phyloP scores from a whole-genome alignment of 2,888 invertebrate genomes.

The Pogonocherus hispidulus region DNA sequence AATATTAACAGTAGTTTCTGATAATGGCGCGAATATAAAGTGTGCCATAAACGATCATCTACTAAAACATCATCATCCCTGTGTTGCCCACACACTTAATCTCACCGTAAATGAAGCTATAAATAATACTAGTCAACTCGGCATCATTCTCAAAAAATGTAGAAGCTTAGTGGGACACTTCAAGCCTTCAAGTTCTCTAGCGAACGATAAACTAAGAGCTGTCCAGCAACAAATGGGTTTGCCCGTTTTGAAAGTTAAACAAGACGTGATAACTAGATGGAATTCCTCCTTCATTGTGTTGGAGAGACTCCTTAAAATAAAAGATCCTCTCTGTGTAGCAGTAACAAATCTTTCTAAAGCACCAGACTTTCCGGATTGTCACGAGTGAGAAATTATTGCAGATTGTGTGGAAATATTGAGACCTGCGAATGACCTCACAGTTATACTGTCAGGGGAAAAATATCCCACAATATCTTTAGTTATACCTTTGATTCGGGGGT shows the following conservation, averaged over 20 bases:
- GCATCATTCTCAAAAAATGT: conserved; percentile 14
- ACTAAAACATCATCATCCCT: conserved; percentile 14
- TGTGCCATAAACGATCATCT: conserved; percentile 9
- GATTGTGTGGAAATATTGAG: conserved; percentile 47
- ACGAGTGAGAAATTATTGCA: conserved; percentile 47
- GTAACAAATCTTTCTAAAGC: conserved; percentile 6
- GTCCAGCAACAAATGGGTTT: conserved; percentile 11
- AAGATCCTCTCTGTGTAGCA: conserved; percentile 19
- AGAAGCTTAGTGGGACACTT: conserved; percentile 16
- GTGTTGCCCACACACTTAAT: conserved; percentile 19
- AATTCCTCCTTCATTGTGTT: conserved; percentile 10
- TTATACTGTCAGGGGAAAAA: conserved; percentile 47
- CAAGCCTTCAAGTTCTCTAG: conserved; percentile 8
- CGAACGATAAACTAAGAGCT: conserved; percentile 4
- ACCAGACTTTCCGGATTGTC: conserved; percentile 27
- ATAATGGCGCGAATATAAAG: conserved; percentile 20
- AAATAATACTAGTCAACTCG: not conserved
- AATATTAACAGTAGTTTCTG: conserved; percentile 53
- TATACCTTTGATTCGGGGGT: conserved; percentile 47
- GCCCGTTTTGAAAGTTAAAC: conserved; percentile 16
- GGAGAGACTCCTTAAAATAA: conserved; percentile 8
- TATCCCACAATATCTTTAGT: conserved; percentile 49
- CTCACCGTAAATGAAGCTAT: conserved; percentile 2
- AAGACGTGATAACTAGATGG: not conserved
- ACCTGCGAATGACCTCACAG: conserved; percentile 43